These are phyloP conservation scores for Chaetophractus vellerosus DNA, from an alignment of 2,797 vertebrate genomes.

Conservation along the genomic window DNA sequence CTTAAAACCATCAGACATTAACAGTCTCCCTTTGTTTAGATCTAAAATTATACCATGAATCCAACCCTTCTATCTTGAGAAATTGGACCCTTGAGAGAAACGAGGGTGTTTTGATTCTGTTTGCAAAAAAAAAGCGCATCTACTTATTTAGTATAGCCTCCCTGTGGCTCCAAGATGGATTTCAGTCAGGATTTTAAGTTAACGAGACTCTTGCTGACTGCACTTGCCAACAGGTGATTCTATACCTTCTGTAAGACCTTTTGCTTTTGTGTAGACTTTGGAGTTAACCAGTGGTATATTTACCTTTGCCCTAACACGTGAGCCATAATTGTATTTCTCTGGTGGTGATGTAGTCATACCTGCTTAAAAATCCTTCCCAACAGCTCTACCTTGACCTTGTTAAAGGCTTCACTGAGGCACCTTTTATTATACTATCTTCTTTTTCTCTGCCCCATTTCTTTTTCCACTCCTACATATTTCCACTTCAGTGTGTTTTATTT, in stretches of 20 bases:
- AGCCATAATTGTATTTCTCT: slow-evolving; percentile 7
- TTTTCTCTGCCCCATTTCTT: background rate
- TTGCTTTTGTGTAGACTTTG: background rate
- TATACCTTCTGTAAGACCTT: background rate
- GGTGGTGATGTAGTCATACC: background rate
- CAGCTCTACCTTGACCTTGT: background rate
- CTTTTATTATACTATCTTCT: background rate
- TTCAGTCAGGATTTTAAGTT: background rate
- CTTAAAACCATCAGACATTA: slow-evolving; percentile 70
- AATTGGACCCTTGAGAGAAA: slow-evolving; percentile 69
- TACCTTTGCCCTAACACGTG: background rate
- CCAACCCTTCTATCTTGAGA: slow-evolving; percentile 70
- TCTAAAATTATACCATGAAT: slow-evolving; percentile 77
- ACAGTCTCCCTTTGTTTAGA: slow-evolving; percentile 77
- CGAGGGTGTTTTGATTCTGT: slow-evolving; percentile 53
- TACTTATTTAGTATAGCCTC: background rate
- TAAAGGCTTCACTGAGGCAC: background rate
- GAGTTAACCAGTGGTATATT: background rate
- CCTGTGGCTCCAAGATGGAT: background rate
- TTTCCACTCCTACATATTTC: background rate
- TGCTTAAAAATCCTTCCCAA: background rate
- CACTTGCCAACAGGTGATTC: background rate
- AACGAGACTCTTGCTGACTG: background rate
- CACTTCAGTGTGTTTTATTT: background rate
- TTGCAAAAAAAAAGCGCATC: slow-evolving; percentile 4